Conservation (phyloP, 2,888 invertebrate genomes). For the Octonoba sinensis region DNA sequence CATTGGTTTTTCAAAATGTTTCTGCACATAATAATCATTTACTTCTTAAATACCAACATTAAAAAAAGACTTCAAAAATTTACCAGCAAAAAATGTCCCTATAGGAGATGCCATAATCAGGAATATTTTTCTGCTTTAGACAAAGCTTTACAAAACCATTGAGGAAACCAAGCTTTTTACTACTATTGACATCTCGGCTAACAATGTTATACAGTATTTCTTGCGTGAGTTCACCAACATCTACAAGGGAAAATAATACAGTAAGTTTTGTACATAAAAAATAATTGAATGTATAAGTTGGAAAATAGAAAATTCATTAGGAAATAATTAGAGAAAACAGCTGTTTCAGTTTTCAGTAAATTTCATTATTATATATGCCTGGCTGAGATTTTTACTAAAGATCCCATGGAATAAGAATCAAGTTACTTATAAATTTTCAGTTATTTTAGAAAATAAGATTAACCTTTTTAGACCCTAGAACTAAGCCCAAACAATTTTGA, state of each 20-base stretch:
- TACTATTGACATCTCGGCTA: conserved; percentile 79
- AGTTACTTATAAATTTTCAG: too few relatives aligned
- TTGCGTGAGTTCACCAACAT: conserved; percentile 74
- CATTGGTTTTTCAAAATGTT: too few relatives aligned
- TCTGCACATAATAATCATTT: too few relatives aligned
- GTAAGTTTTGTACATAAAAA: conserved; percentile 11
- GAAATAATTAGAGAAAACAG: background rate
- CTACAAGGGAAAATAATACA: conserved; percentile 70
- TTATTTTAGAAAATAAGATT: too few relatives aligned
- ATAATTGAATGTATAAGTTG: background rate
- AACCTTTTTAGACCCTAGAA: too few relatives aligned
- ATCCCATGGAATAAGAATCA: too few relatives aligned
- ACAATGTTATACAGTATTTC: conserved; percentile 78
- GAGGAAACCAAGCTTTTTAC: conserved; percentile 85
- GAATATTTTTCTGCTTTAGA: conserved; percentile 76
- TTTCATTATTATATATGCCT: background rate
- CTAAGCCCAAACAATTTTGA: too few relatives aligned
- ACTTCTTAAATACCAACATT: too few relatives aligned
- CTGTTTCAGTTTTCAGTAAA: background rate
- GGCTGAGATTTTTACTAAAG: background rate
- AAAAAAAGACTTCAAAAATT: conserved; percentile 66
- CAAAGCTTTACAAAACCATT: conserved; percentile 89
- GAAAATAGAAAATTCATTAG: background rate
- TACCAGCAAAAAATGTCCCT: conserved; percentile 88
- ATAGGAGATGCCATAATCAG: conserved; percentile 79